phyloP scores from a whole-genome alignment of 2,113 vertebrate species.

The Ophthalmotilapia sp. region DNA sequence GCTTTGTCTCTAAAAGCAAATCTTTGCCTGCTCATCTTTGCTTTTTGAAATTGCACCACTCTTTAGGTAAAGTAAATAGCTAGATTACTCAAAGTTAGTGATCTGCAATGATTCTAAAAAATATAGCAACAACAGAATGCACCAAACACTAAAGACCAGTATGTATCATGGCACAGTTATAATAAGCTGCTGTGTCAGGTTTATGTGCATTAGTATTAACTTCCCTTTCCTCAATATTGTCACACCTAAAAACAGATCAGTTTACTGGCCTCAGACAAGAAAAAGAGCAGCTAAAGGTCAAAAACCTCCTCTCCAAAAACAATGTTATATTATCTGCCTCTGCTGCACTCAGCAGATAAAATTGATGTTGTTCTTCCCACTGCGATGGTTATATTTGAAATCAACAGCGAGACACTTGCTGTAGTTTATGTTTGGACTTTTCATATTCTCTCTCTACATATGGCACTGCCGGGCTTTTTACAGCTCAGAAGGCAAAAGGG shows the following conservation, averaged over 20 bases:
- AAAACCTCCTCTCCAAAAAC: not conserved
- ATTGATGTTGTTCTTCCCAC: not conserved
- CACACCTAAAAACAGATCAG: not conserved
- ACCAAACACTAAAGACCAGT: not conserved
- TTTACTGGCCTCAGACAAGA: not conserved
- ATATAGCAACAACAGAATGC: not conserved
- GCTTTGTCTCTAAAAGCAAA: not conserved
- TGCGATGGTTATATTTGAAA: not conserved
- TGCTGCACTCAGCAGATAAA: not conserved
- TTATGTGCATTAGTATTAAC: not conserved
- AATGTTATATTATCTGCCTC: not conserved
- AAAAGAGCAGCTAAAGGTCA: not conserved
- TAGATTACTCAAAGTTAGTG: not conserved
- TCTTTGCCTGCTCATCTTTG: not conserved
- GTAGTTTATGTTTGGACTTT: not conserved
- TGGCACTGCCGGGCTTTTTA: not conserved
- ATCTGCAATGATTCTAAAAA: not conserved
- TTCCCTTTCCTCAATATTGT: not conserved
- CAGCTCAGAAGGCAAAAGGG: not conserved
- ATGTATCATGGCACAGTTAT: not conserved
- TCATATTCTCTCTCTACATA: not conserved
- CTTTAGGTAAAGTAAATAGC: not conserved
- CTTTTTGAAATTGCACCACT: not conserved
- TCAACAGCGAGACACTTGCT: not conserved
- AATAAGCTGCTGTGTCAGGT: not conserved